These are phyloP conservation scores for Cettia cetti DNA, from an alignment of 2,113 vertebrate species.

Conservation along the genomic window DNA sequence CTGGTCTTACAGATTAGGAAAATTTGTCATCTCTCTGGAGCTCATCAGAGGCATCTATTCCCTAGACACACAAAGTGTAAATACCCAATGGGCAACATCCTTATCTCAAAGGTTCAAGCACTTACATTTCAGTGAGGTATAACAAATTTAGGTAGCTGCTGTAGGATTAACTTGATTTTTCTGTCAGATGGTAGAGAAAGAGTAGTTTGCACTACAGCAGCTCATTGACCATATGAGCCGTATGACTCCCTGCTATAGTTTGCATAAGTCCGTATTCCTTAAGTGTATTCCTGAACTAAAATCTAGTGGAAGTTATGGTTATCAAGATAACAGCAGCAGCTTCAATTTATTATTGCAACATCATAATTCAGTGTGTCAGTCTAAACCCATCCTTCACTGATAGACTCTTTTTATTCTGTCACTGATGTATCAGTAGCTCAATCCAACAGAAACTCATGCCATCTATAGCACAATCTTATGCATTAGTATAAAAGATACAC, in stretches of 20 bases:
- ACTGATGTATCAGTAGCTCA: not conserved
- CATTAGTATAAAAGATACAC: not conserved
- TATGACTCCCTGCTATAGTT: rapidly evolving
- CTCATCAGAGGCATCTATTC: not conserved
- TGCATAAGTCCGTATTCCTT: not conserved
- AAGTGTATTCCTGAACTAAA: not conserved
- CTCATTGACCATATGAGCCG: not conserved
- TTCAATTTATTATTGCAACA: not conserved
- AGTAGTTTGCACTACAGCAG: not conserved
- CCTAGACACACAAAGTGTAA: not conserved
- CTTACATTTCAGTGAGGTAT: not conserved
- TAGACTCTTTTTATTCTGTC: not conserved
- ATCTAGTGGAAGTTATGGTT: not conserved
- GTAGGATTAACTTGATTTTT: not conserved
- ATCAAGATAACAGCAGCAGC: not conserved
- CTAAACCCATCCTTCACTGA: not conserved
- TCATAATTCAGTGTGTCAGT: not conserved
- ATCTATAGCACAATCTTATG: not conserved
- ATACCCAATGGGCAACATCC: rapidly evolving
- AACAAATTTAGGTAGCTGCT: not conserved
- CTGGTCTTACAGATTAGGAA: not conserved
- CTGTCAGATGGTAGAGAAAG: not conserved
- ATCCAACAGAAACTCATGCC: not conserved
- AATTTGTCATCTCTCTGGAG: not conserved
- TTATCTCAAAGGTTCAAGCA: not conserved